A percentile compares a stretch with the other conserved stretches of the same genome.
These are phyloP conservation scores for Eulacestoma nigropectus DNA, from an alignment of 2,113 vertebrate genomes.

Conservation along the genomic window DNA sequence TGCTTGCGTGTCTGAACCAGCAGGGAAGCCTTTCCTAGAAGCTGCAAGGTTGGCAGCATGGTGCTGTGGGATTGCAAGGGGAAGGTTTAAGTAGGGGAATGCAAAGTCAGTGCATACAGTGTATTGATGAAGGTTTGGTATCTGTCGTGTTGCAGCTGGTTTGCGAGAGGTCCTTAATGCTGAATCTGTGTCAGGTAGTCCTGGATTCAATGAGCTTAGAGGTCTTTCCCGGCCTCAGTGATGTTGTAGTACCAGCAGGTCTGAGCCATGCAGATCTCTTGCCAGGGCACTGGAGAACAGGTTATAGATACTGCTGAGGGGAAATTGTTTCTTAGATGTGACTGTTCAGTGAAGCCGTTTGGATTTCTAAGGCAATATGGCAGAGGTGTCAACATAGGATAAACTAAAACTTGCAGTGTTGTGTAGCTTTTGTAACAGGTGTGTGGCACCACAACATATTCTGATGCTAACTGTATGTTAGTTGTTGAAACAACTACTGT, in stretches of 20 bases:
- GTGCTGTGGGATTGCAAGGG: background rate
- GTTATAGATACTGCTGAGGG: background rate
- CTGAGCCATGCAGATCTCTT: background rate
- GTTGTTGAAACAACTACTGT: background rate
- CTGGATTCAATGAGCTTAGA: background rate
- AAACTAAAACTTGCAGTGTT: background rate
- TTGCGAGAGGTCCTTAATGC: background rate
- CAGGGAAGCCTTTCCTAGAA: background rate
- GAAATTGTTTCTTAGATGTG: background rate
- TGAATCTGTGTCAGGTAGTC: background rate
- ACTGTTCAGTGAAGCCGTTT: background rate
- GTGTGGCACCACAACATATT: background rate
- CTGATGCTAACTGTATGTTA: background rate
- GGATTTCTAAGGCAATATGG: background rate
- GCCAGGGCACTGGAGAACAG: background rate
- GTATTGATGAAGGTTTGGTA: background rate
- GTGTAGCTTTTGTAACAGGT: background rate
- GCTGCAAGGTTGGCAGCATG: background rate
- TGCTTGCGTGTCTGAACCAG: background rate
- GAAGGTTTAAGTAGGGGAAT: background rate
- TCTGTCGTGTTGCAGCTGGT: fast-evolving
- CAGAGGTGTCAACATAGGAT: background rate
- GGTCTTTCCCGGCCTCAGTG: background rate
- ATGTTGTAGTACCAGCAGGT: background rate
- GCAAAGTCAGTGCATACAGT: background rate